Base-by-base conservation (phyloP, 2,797 vertebrate genomes). In the Pipistrellus nathusii region DNA sequence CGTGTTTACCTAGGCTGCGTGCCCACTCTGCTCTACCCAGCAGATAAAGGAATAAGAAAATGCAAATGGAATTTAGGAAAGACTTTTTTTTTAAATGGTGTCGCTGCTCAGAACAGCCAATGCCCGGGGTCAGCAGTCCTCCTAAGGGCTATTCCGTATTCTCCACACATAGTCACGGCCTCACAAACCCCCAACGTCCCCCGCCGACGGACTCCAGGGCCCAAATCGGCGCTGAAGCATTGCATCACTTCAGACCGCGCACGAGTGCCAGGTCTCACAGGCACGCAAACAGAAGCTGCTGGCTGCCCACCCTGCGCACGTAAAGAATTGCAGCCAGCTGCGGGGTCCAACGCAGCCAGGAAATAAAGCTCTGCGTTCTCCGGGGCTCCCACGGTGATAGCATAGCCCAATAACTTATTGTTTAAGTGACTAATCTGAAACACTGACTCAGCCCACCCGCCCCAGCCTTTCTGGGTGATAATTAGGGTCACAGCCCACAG, bases 171-270 rank as follows among this genome's bases (percentile, higher is more conserved):
- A 4, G 6, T n/a, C 75, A 25, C 64, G 1, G 7, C 57, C 25
- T 62, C 48, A 25, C 35, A 9, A 80, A 75, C 9, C 59, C 59
- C 23, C 6, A 20, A 12, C 5, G 7, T 8, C 64, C 12, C 84
- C 68, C 27, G 27, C 46, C 14, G 35, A 4, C 0, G 8, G 57
- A 3, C 3, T 0, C 0, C 0, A 0, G 12, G 0, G 30, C 87
- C 87, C 55, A 15, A 44, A 23, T 0, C 48, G 1, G 27, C 0
- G 25, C 0, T 1, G 5, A 32, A 1, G 11, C 0, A 7, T 2
- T 5, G 12, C 48, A 2, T 12, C 27, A 0, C 81, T 32, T 53
- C 44, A 3, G 13, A 32, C 23, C 14, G 55, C 68, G 35, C 57
- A 2, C 0, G 15, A 4, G 15, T 5, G 21, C 48, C 44, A 11